Evolutionary conservation across 2,888 invertebrate species (phyloP).

Genomic region (Desoria tigrina): DNA sequence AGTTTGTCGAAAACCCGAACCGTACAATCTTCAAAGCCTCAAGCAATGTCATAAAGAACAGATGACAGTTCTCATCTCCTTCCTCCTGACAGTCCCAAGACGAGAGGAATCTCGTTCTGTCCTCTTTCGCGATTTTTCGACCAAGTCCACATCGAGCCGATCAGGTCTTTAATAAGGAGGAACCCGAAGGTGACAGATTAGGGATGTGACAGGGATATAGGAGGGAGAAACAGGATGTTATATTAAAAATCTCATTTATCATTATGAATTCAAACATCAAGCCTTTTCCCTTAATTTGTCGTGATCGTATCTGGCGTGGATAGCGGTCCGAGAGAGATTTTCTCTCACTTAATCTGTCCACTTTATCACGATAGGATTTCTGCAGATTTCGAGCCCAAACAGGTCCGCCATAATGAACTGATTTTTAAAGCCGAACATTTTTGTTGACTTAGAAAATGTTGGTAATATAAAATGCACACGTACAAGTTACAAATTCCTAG

Average conservation of each 20-base stretch:
- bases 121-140: neutral
- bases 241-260: slow-evolving; percentile 16
- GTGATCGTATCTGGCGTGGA: neutral
- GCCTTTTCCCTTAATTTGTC: slow-evolving; percentile 1
- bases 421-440: too few relatives aligned
- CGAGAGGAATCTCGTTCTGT: neutral
- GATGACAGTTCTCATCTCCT: slow-evolving; percentile 8
- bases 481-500: too few relatives aligned
- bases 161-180: neutral
- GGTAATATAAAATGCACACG: too few relatives aligned
- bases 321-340: neutral
- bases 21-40: neutral
- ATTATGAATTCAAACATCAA: slow-evolving; percentile 13
- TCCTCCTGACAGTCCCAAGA: slow-evolving; percentile 2
- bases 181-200: slow-evolving; percentile 13
- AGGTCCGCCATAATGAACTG: too few relatives aligned
- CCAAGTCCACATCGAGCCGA: neutral
- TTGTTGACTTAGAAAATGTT: too few relatives aligned
- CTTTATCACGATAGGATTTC: too few relatives aligned
- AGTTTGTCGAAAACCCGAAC: too few relatives aligned
- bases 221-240: slow-evolving; percentile 14
- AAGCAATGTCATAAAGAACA: slow-evolving; percentile 3
- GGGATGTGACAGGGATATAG: neutral
- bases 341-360: too few relatives aligned
- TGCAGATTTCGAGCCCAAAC: too few relatives aligned